These are phyloP conservation scores for Lycodopsis pacificus DNA, from an alignment of 2,797 vertebrate genomes.

Conservation along the genomic window DNA sequence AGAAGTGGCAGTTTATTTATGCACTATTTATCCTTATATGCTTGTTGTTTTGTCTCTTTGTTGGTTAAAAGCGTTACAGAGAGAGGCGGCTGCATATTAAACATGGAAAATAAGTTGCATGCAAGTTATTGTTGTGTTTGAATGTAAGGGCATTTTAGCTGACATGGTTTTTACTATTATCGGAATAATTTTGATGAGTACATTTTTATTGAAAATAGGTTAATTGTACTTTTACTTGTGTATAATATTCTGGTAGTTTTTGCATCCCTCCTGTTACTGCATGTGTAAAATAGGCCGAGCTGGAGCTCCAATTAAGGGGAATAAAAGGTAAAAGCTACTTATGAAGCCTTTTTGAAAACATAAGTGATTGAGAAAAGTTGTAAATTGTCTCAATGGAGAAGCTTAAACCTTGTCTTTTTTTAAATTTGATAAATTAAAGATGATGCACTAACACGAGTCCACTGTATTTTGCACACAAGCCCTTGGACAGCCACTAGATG, in stretches of 20 bases:
- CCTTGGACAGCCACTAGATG: slow-evolving; percentile 65
- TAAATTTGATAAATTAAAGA: background rate
- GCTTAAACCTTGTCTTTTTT: background rate
- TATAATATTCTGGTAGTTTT: background rate
- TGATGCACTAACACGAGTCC: background rate
- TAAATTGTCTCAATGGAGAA: background rate
- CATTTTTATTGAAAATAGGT: background rate
- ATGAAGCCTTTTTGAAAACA: background rate
- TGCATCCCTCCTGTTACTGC: background rate
- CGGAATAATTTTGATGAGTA: background rate
- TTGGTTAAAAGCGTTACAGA: background rate
- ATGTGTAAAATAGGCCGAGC: background rate
- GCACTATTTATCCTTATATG: background rate
- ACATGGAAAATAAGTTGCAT: background rate
- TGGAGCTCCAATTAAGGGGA: background rate
- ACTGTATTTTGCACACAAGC: background rate
- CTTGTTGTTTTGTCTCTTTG: background rate
- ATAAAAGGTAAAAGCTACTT: background rate
- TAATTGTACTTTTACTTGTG: background rate
- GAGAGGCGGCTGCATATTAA: background rate
- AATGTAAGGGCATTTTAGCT: too few species aligned
- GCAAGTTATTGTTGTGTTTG: too few species aligned
- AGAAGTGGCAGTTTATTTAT: background rate
- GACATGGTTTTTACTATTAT: too few species aligned
- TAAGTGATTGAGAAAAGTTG: background rate